These are phyloP conservation scores for Xylota segnis DNA, from an alignment of 2,888 invertebrate species.

Conservation along the genomic window DNA sequence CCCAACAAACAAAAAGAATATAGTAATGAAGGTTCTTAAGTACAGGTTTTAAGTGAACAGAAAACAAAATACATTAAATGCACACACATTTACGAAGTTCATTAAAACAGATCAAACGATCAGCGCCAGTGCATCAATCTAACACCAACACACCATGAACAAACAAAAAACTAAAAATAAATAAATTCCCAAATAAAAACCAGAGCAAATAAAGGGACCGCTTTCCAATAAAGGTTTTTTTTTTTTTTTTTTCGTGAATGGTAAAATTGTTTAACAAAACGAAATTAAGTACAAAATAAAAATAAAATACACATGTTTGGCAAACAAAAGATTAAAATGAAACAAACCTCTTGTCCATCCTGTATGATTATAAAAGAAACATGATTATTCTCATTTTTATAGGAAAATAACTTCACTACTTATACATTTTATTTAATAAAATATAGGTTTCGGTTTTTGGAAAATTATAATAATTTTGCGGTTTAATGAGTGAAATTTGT, in stretches of 20 bases:
- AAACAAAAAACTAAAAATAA: constrained; percentile 11
- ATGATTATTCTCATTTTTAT: constrained; percentile 70
- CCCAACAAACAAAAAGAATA: too few relatives aligned
- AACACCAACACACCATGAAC: constrained; percentile 14
- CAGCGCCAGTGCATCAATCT: constrained; percentile 6
- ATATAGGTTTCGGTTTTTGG: constrained; percentile 28
- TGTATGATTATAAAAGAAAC: constrained; percentile 81
- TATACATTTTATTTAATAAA: constrained; percentile 27
- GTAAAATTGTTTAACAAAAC: constrained; percentile 31
- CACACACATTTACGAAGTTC: not conserved
- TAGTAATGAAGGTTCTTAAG: too few relatives aligned
- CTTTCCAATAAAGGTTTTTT: constrained; percentile 24
- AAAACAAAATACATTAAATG: not conserved
- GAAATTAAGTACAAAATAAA: constrained; percentile 73
- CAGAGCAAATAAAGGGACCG: constrained; percentile 15
- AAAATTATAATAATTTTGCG: constrained; percentile 12
- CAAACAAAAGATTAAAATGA: constrained; percentile 78
- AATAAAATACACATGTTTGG: constrained; percentile 77
- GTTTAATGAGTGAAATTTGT: constrained; percentile 13
- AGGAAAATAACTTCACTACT: constrained; percentile 36
- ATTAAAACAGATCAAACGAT: constrained; percentile 23
- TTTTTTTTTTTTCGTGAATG: constrained; percentile 2
- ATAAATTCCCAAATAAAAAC: constrained; percentile 16
- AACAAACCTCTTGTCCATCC: constrained; percentile 88
- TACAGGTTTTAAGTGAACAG: not conserved